Conservation (phyloP, 2,888 invertebrate genomes). For the Pterostichus madidus region DNA sequence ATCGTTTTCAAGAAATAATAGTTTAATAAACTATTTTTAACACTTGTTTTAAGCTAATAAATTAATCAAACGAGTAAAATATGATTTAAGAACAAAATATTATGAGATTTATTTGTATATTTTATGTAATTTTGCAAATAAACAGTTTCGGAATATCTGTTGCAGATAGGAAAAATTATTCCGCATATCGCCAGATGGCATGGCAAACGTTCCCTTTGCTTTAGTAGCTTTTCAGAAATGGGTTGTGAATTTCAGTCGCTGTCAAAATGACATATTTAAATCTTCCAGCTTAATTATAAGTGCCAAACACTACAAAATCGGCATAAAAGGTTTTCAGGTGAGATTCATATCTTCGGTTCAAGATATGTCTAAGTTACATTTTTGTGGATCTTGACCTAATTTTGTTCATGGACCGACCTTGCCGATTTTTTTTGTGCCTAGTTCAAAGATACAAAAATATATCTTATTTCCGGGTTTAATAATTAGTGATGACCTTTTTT, state of each 20-base stretch:
- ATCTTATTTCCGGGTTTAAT: slow-evolving; percentile 52
- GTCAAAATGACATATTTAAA: slow-evolving; percentile 67
- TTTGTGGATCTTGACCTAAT: slow-evolving; percentile 60
- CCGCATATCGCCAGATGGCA: slow-evolving; percentile 54
- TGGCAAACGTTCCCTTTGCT: slow-evolving; percentile 60
- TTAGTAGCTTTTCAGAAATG: slow-evolving; percentile 60
- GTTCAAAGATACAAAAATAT: slow-evolving; percentile 41
- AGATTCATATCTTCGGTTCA: slow-evolving; percentile 1
- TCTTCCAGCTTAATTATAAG: slow-evolving; percentile 58
- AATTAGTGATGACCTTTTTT: slow-evolving; percentile 45
- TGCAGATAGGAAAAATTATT: background rate
- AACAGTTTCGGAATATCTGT: slow-evolving; percentile 28
- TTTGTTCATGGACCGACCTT: slow-evolving; percentile 57
- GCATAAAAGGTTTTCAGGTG: slow-evolving; percentile 54
- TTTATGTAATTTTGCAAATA: background rate
- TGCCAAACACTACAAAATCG: slow-evolving; percentile 57
- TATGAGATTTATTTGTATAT: no score
- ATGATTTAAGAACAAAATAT: no score
- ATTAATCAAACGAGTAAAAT: no score
- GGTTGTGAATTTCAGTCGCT: slow-evolving; percentile 51
- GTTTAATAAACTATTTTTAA: background rate
- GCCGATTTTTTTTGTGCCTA: slow-evolving; percentile 39
- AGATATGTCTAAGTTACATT: slow-evolving; percentile 54
- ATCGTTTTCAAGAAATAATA: background rate
- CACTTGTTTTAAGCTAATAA: background rate